phyloP scores from a whole-genome alignment of 2,888 invertebrate genomes.

The Anarsia innoxiella region DNA sequence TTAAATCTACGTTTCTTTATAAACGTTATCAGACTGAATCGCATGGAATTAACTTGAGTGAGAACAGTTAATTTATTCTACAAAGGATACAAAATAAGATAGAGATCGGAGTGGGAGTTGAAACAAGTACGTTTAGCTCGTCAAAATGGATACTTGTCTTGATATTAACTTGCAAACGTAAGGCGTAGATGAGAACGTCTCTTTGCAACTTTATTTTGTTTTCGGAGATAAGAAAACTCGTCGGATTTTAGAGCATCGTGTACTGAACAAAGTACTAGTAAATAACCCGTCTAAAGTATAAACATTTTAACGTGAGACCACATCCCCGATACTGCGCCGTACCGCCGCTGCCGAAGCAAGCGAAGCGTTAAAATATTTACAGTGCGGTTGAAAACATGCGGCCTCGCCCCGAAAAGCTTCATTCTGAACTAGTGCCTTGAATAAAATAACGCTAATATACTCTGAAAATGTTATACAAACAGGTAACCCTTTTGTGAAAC shows the following conservation, averaged over 20 bases:
- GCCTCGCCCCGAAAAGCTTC: slow-evolving; percentile 30
- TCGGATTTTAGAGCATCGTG: not conserved
- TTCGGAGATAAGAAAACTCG: slow-evolving; percentile 1
- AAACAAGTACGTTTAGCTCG: no score
- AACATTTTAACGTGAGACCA: slow-evolving; percentile 16
- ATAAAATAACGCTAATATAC: slow-evolving; percentile 24
- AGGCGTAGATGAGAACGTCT: not conserved
- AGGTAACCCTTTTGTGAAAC: slow-evolving; percentile 8
- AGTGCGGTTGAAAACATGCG: slow-evolving; percentile 46
- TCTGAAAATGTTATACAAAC: slow-evolving; percentile 15
- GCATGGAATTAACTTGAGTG: no score
- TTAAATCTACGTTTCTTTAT: no score
- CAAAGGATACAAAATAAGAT: no score
- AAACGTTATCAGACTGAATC: no score
- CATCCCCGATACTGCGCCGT: slow-evolving; percentile 35
- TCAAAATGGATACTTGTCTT: no score
- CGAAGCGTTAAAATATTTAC: slow-evolving; percentile 58
- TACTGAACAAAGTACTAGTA: not conserved
- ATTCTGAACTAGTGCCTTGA: slow-evolving; percentile 23
- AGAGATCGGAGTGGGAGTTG: no score
- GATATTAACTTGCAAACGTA: slow-evolving; percentile 1
- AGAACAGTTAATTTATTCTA: no score
- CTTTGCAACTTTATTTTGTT: not conserved
- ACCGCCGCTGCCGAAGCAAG: slow-evolving; percentile 31
- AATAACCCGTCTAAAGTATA: not conserved